These are phyloP conservation scores for Papilio xuthus DNA, from an alignment of 1,140 invertebrate species.

Conservation along the genomic window DNA sequence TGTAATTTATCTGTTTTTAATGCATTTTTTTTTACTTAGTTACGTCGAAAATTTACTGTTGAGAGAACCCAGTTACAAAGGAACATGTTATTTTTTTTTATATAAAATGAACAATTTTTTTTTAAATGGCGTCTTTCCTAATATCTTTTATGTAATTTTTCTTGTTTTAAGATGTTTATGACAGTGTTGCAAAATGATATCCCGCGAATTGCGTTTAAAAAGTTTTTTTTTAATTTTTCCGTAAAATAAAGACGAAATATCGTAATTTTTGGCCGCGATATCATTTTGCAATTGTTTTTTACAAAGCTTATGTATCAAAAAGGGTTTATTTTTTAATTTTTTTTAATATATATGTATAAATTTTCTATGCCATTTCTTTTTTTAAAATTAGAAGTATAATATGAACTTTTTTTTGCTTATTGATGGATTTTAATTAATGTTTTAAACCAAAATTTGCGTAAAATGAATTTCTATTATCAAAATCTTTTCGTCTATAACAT, in stretches of 20 bases:
- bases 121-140: conserved; percentile 18
- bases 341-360: not conserved
- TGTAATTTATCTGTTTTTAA: not conserved
- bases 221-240: too few species aligned
- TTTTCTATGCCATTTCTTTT: not conserved
- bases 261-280: not conserved
- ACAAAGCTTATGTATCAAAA: not conserved
- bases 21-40: too few species aligned
- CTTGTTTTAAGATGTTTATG: conserved; percentile 5
- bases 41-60: too few species aligned
- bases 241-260: too few species aligned
- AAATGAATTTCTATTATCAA: too few species aligned
- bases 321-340: not conserved
- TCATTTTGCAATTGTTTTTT: not conserved
- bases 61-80: too few species aligned
- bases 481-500: not conserved
- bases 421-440: not conserved
- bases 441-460: not conserved
- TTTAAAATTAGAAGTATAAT: not conserved
- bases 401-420: not conserved
- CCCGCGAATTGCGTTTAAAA: too few species aligned
- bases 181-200: not conserved
- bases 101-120: too few species aligned
- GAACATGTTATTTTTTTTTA: too few species aligned
- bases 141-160: conserved; percentile 27